Conservation (phyloP, 2,113 vertebrate species). For the Barbus barbus region DNA sequence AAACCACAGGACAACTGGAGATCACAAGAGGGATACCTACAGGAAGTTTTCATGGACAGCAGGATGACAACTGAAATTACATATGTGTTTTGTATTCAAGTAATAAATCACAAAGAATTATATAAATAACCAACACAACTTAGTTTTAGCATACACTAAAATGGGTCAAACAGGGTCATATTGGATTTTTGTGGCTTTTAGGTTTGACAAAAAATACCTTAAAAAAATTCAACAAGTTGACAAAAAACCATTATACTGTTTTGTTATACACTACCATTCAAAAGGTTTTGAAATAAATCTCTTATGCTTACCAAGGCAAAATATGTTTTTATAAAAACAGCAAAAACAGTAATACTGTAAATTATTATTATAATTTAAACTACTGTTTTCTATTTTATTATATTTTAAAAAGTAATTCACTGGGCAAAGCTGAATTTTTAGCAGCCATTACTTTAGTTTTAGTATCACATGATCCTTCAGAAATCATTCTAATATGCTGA, state of each 20-base stretch:
- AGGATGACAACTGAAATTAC: neutral
- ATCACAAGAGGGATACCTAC: neutral
- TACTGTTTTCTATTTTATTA: too few species aligned
- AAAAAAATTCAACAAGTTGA: too few species aligned
- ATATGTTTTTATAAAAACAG: neutral
- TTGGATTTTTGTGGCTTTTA: neutral
- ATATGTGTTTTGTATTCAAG: neutral
- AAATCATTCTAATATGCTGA: too few species aligned
- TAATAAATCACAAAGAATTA: neutral
- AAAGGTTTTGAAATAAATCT: neutral
- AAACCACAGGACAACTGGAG: constrained; percentile 10
- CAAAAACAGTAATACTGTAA: neutral
- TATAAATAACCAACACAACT: neutral
- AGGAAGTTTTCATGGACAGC: neutral
- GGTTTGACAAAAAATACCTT: neutral
- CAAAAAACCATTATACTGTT: neutral
- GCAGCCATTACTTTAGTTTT: too few species aligned
- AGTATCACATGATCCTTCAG: too few species aligned
- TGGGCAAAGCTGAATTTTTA: too few species aligned
- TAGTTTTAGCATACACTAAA: neutral
- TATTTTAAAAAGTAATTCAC: too few species aligned
- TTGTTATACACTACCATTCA: neutral
- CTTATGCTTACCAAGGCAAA: neutral
- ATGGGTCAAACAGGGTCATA: neutral
- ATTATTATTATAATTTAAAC: too few species aligned